A percentile compares a stretch with the other conserved stretches of the same genome.
These are phyloP conservation scores for Pangasius larnaudii DNA, from an alignment of 2,797 vertebrate genomes.

Conservation along the genomic window DNA sequence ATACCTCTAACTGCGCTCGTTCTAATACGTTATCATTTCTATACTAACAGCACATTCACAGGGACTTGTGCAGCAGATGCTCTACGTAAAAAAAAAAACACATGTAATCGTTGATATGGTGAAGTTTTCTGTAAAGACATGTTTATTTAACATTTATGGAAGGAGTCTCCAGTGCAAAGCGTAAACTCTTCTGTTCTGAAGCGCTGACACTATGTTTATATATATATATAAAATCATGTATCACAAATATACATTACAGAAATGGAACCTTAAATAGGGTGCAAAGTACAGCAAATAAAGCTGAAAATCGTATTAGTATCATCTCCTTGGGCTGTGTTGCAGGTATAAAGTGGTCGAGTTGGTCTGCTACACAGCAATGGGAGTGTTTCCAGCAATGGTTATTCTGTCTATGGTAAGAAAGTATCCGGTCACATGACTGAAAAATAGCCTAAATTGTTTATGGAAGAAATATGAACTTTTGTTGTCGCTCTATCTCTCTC, in stretches of 20 bases:
- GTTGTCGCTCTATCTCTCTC: conserved; percentile 21
- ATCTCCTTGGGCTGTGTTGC: conserved; percentile 8
- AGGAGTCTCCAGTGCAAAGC: background rate
- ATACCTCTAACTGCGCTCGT: background rate
- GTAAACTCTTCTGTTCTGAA: background rate
- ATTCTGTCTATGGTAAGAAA: conserved; percentile 93
- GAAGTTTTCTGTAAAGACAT: background rate
- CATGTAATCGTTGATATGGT: background rate
- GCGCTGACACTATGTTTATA: too few relatives aligned
- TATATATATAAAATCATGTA: too few relatives aligned
- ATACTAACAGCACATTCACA: background rate
- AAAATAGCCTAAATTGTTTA: background rate
- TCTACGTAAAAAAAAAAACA: too few relatives aligned
- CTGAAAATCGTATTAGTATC: background rate
- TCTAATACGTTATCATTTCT: background rate
- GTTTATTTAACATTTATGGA: background rate
- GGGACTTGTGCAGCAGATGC: too few relatives aligned
- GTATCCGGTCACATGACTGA: background rate
- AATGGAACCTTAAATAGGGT: background rate
- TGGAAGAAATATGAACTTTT: background rate
- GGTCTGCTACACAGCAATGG: conserved; percentile 91
- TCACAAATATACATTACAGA: background rate
- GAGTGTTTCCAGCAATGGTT: conserved; percentile 90
- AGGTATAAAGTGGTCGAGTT: conserved; percentile 95
- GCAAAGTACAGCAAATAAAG: background rate